phyloP scores from a whole-genome alignment of 1,140 invertebrate genomes.

The Globodera ellingtonae region DNA sequence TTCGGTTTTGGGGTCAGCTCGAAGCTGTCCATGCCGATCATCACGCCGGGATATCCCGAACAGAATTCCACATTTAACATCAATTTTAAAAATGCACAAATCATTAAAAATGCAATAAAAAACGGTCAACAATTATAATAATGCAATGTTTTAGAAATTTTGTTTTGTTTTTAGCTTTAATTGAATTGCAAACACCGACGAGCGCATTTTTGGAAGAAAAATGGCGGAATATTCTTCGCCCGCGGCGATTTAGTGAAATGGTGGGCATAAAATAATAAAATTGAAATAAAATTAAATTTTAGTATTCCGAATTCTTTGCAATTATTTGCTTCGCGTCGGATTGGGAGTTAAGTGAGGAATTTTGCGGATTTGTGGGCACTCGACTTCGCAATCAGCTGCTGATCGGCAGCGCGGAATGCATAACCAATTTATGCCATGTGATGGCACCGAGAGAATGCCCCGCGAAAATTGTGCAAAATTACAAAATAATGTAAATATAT shows the following conservation, averaged over 20 bases:
- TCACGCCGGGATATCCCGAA: constrained; percentile 25
- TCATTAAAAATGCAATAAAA: constrained; percentile 12
- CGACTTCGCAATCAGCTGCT: not conserved
- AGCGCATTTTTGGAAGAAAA: not conserved
- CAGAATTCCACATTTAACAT: constrained; percentile 24
- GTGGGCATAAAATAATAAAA: not conserved
- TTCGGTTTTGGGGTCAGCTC: not conserved
- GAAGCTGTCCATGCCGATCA: constrained; percentile 6
- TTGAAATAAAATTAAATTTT: not conserved
- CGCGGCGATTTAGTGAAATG: not conserved
- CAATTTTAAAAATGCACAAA: constrained; percentile 10
- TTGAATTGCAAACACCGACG: not conserved
- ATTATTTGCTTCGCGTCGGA: not conserved
- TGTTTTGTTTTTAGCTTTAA: not conserved
- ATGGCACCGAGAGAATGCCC: not conserved
- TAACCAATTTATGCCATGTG: not conserved
- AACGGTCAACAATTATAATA: not conserved
- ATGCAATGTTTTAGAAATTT: not conserved
- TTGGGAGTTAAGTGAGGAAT: not conserved
- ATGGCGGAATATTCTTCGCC: not conserved
- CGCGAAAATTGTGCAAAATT: not conserved
- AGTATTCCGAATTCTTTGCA: not conserved
- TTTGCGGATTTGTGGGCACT: not conserved
- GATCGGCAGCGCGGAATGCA: not conserved
- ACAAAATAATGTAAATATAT: not conserved